Base-by-base conservation (phyloP, 1,140 invertebrate genomes). In the Matsumurasca onukii region DNA sequence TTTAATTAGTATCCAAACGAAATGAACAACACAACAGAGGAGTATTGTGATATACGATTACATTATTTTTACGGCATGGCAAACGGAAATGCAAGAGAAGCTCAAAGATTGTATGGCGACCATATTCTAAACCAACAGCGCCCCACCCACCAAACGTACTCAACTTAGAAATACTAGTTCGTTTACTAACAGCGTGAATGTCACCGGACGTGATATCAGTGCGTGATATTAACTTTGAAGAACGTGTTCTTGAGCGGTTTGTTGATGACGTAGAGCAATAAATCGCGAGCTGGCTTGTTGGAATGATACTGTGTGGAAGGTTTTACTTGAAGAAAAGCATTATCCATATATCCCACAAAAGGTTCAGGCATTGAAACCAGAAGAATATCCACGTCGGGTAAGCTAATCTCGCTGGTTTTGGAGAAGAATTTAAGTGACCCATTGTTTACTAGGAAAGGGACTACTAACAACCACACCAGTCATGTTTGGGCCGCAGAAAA, bases 391-490 rank as follows among this genome's bases (percentile, higher is more conserved):
- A 45, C 34, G 34, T 45, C 34, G 34, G 34, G 34, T 45, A 45
- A 17, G 17, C 17, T 45, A 17, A 12, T 45, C 34, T 17, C 34
- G 34, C 9, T 17, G 34, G 34, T 45, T 45, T 45, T 45, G 17
- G 9, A 45, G 9, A 45, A 45, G 34, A 9, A 12, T 9, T 9
- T 17, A 45, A 17, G 17, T 45, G 22, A 12, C 69, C 30, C 72
- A 74, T 62, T 66, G 69, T 45, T 45, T 45, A 45, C 9, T 45
- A 9, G 17, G 17, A 12, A 45, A 12, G 34, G 34, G 9, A 45
- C 17, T 45, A 12, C 17, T 45, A 45, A 45, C 34, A 45, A 9
- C 34, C 9, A 17, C 9, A 45, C 9, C 34, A 45, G 9, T 17
- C 34, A 45, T n/a, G n/a, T n/a, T n/a, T n/a, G n/a, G n/a, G n/a